A percentile compares a stretch with the other conserved stretches of the same genome.
phyloP scores from a whole-genome alignment of 2,888 invertebrate species.

The Aleiodes leptofemur region DNA sequence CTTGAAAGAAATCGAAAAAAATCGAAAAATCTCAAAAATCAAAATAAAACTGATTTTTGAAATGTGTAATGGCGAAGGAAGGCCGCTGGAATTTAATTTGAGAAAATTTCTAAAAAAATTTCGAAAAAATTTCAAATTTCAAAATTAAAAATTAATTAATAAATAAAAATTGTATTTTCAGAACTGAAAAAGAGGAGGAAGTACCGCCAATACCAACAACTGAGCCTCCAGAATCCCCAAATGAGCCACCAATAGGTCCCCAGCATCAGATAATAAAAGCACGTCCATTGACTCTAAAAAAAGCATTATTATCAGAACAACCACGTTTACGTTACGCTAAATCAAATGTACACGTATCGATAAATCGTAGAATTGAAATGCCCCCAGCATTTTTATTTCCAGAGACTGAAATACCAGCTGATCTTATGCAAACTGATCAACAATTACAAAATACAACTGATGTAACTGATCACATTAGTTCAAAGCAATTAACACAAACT shows the following conservation, averaged over 20 bases:
- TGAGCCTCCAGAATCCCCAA: conserved; percentile 73
- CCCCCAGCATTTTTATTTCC: conserved; percentile 89
- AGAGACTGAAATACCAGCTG: conserved; percentile 82
- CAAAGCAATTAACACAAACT: conserved; percentile 46
- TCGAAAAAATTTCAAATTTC: too few relatives aligned
- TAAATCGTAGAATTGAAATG: conserved; percentile 87
- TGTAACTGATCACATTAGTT: conserved; percentile 61
- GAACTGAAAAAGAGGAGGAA: conserved; percentile 70
- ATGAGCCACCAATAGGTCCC: conserved; percentile 64
- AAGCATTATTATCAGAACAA: conserved; percentile 88
- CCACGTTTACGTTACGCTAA: conserved; percentile 82
- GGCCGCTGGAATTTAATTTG: too few relatives aligned
- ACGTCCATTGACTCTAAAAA: conserved; percentile 88
- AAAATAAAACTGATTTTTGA: too few relatives aligned
- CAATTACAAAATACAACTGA: conserved; percentile 60
- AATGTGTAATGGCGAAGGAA: too few relatives aligned
- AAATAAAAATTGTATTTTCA: conserved; percentile 48
- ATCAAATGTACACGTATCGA: conserved; percentile 81
- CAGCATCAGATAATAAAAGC: conserved; percentile 81
- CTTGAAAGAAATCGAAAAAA: too few relatives aligned
- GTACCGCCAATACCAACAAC: conserved; percentile 72
- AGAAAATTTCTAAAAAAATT: too few relatives aligned
- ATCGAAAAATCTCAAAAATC: too few relatives aligned
- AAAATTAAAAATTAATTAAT: background rate
- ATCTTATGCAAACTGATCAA: conserved; percentile 75